Percentiles rank a stretch among this genome's conserved stretches.
These are phyloP conservation scores for Mythimna impura DNA, from an alignment of 2,888 invertebrate species.

Conservation along the genomic window DNA sequence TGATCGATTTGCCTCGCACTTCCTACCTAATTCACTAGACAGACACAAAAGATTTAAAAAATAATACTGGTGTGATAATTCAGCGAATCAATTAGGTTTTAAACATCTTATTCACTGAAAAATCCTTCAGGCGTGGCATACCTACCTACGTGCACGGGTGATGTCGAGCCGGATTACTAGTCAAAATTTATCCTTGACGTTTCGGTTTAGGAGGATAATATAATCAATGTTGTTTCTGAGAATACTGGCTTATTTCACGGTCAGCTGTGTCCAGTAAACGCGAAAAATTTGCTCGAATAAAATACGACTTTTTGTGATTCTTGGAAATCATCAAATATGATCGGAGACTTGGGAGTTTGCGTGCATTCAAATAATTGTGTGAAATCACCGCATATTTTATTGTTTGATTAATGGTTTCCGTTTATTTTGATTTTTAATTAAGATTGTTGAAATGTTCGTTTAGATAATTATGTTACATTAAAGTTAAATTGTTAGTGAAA, in stretches of 20 bases:
- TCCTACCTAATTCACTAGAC: not conserved
- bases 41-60: not conserved
- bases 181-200: conserved; percentile 44
- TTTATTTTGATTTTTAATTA: conserved; percentile 23
- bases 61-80: conserved; percentile 28
- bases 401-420: conserved; percentile 33
- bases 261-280: conserved; percentile 77
- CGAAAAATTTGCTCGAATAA: conserved; percentile 43
- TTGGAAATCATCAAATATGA: conserved; percentile 56
- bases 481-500: not conserved
- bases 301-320: conserved; percentile 45
- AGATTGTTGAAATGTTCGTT: conserved; percentile 4
- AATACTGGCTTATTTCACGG: conserved; percentile 81
- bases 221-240: conserved; percentile 78
- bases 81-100: conserved; percentile 44
- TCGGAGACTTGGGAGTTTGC: conserved; percentile 2
- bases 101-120: conserved; percentile 39
- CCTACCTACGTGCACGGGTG: conserved; percentile 34
- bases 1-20: not conserved
- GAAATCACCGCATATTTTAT: conserved; percentile 19
- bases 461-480: not conserved
- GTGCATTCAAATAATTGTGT: conserved; percentile 21
- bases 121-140: conserved; percentile 38
- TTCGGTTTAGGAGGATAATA: conserved; percentile 63
- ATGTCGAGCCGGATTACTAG: conserved; percentile 45